These are phyloP conservation scores for Oxytorus armatus DNA, from an alignment of 2,888 invertebrate species.

Conservation along the genomic window DNA sequence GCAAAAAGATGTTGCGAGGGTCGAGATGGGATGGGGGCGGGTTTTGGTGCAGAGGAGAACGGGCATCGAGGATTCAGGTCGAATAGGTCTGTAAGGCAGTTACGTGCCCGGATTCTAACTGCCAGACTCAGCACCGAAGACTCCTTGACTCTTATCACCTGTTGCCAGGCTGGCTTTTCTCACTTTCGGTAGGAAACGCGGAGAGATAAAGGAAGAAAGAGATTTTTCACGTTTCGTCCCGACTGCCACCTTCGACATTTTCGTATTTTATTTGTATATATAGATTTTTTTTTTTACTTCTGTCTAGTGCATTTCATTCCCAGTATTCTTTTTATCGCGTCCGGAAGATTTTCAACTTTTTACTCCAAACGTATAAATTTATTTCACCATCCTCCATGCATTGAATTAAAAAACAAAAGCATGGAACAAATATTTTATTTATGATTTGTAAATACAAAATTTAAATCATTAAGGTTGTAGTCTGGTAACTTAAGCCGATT, in stretches of 20 bases:
- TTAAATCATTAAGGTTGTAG: no score
- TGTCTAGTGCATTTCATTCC: neutral
- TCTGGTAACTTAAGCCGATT: no score
- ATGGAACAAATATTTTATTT: no score
- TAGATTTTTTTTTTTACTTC: slow-evolving; percentile 1
- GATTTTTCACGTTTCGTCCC: slow-evolving; percentile 40
- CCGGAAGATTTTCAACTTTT: neutral
- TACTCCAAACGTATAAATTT: neutral
- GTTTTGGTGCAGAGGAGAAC: no score
- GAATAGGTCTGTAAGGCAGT: slow-evolving; percentile 66
- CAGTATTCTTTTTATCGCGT: neutral
- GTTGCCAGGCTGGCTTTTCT: slow-evolving; percentile 66
- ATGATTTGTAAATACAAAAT: no score
- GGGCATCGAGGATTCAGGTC: slow-evolving; percentile 67
- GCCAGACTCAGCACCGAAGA: slow-evolving; percentile 35
- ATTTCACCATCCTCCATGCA: neutral
- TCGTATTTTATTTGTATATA: no score
- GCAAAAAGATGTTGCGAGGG: slow-evolving; percentile 21
- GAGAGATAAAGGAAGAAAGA: slow-evolving; percentile 43
- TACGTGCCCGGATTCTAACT: slow-evolving; percentile 67
- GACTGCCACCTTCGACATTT: neutral
- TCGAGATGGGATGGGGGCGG: no score
- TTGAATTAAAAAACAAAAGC: neutral
- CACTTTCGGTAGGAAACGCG: slow-evolving; percentile 47
- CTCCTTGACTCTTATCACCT: slow-evolving; percentile 68